These are phyloP conservation scores for Caenorhabditis drosophilae DNA, from an alignment of 2,888 invertebrate species.

Conservation along the genomic window DNA sequence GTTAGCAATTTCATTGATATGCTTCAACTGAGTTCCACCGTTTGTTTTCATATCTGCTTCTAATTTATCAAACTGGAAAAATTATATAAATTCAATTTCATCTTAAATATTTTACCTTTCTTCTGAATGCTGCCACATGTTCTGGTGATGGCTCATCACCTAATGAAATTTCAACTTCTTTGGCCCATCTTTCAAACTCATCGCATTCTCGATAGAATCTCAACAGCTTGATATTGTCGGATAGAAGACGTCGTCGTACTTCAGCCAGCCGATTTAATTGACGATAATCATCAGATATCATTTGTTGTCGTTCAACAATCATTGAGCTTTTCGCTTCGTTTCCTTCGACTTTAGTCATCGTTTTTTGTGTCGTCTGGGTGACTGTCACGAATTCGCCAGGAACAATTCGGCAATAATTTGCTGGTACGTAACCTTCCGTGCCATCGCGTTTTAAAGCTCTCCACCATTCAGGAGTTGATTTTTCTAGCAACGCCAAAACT, in stretches of 20 bases:
- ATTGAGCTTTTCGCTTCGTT: conserved; percentile 39
- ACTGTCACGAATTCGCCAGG: conserved; percentile 55
- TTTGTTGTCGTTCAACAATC: conserved; percentile 61
- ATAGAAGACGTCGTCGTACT: conserved; percentile 81
- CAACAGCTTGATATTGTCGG: conserved; percentile 84
- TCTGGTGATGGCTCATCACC: conserved; percentile 83
- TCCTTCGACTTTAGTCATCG: conserved; percentile 35
- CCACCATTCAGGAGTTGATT: conserved; percentile 90
- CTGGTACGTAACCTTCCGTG: conserved; percentile 91
- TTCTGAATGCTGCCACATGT: conserved; percentile 87
- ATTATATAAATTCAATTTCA: too few relatives aligned
- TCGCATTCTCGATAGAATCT: conserved; percentile 93
- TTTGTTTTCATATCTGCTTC: conserved; percentile 88
- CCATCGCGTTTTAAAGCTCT: conserved; percentile 84
- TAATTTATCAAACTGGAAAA: conserved; percentile 74
- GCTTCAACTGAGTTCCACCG: conserved; percentile 83
- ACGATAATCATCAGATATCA: conserved; percentile 53
- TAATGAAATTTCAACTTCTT: conserved; percentile 88
- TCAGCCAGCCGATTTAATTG: conserved; percentile 79
- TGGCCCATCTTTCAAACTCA: conserved; percentile 94
- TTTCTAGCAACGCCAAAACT: conserved; percentile 87
- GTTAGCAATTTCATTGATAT: conserved; percentile 84
- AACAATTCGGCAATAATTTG: conserved; percentile 76
- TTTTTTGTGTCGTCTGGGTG: conserved; percentile 43
- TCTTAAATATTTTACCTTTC: too few relatives aligned